Conservation (phyloP, 64 coral and sea anemone genomes). For the Dendronephthya gigantea region DNA sequence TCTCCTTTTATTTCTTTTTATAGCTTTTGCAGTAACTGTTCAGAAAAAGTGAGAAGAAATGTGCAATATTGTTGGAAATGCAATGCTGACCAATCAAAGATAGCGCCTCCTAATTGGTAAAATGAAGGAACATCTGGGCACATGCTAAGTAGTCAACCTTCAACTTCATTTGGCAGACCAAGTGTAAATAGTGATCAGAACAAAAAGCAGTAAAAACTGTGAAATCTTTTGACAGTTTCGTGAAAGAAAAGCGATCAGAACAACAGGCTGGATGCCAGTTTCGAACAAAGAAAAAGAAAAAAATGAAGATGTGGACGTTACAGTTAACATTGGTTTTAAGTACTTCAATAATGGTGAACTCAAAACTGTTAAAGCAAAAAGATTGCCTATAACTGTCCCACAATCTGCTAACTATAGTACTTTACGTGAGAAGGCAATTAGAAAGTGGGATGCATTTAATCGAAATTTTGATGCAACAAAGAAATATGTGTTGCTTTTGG, state of each 20-base stretch:
- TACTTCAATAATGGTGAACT: neutral
- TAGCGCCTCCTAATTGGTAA: neutral
- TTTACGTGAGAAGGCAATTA: neutral
- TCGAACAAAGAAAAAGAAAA: neutral
- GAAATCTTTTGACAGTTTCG: neutral
- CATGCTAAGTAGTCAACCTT: neutral
- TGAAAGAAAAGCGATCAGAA: neutral
- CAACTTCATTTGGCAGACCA: constrained; percentile 7
- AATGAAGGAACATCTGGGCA: neutral
- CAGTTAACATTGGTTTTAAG: constrained; percentile 9
- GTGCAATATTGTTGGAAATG: neutral
- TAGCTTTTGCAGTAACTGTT: constrained; percentile 10
- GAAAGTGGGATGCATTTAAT: neutral
- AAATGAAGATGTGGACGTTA: neutral
- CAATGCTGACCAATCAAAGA: neutral
- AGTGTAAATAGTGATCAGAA: neutral
- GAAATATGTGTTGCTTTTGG: neutral
- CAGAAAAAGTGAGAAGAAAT: neutral
- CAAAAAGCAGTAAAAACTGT: neutral
- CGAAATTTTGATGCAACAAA: neutral
- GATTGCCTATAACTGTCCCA: neutral
- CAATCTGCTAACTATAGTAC: neutral
- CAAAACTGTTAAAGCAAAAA: neutral
- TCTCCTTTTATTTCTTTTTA: neutral
- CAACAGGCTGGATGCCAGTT: neutral